Evolutionary conservation across 2,888 invertebrate genomes (phyloP), one percentile per base, ranked within the genome.

Genomic region (Mellilla xanthometata): DNA sequence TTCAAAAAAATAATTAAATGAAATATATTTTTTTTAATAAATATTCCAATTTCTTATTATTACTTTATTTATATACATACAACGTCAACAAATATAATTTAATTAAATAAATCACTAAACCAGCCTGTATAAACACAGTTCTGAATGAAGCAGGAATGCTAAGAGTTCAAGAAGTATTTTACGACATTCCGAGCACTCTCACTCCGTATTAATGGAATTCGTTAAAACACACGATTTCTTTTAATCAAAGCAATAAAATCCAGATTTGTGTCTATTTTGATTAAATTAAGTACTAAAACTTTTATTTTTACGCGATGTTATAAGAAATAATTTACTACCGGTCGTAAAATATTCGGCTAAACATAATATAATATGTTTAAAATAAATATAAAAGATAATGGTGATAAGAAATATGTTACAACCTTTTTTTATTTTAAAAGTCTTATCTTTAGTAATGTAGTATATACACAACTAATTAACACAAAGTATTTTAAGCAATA

Each of bases 151-250:
- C 24, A 29, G 26, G 10, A 11, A 32, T 41, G 39, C 28, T 64
- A 60, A 55, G 60, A 65, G 60, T 64, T 76, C 22, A 69, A 50
- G 8, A 61, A 65, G 61, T 60, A 75, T 72, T 78, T 76, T 72
- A 75, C 72, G 52, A 60, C 61, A 55, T 65, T 72, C 60, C 54
- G 52, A 64, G 64, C 55, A 60, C 69, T 68, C 66, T 60, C 63
- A 65, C 60, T 59, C 49, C 56, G 60, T 60, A 71, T 74, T 66
- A 61, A 65, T 67, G 72, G 76, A 68, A 73, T 75, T 65, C 58
- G 49, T 63, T 65, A 63, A 65, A 63, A 58, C 41, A 46, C 40
- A 41, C 24, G 56, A 52, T 60, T 55, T 30, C 38, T 45, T 42
- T 49, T 47, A 54, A 54, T 52, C 42, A 41, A 28, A 26, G 52